A percentile compares a stretch with the other conserved stretches of the same genome.
These are phyloP conservation scores for Stictonetta naevosa DNA, from an alignment of 2,113 vertebrate genomes.

Conservation along the genomic window DNA sequence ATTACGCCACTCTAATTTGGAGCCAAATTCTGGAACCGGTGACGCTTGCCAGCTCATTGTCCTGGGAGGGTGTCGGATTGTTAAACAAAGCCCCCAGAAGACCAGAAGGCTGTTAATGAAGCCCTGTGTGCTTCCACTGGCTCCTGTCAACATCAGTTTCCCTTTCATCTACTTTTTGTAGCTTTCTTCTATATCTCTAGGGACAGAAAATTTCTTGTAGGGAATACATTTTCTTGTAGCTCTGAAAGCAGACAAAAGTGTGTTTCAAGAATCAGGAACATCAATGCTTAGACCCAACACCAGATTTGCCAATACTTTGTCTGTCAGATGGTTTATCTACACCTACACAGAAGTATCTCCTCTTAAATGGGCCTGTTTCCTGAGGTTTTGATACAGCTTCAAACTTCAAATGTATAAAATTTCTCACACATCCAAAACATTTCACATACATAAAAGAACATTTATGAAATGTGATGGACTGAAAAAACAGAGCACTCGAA, in stretches of 20 bases:
- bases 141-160: neutral
- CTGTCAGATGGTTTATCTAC: constrained; percentile 9
- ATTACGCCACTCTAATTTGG: neutral
- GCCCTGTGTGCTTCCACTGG: neutral
- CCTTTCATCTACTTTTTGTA: neutral
- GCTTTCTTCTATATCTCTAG: constrained; percentile 1
- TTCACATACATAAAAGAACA: neutral
- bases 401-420: neutral
- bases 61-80: neutral
- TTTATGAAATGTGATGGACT: neutral
- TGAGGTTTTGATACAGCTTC: neutral
- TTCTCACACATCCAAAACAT: neutral
- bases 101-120: neutral
- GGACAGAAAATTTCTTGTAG: constrained; percentile 6
- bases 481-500: neutral
- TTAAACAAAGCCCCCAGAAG: neutral
- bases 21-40: neutral
- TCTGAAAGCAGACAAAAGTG: neutral
- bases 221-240: neutral
- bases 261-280: neutral
- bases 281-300: neutral
- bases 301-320: neutral
- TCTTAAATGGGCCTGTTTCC: neutral
- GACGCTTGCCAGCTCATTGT: neutral
- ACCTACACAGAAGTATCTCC: neutral